Evolutionary conservation across 2,113 vertebrate species (phyloP).

Genomic region (Nestor notabilis): DNA sequence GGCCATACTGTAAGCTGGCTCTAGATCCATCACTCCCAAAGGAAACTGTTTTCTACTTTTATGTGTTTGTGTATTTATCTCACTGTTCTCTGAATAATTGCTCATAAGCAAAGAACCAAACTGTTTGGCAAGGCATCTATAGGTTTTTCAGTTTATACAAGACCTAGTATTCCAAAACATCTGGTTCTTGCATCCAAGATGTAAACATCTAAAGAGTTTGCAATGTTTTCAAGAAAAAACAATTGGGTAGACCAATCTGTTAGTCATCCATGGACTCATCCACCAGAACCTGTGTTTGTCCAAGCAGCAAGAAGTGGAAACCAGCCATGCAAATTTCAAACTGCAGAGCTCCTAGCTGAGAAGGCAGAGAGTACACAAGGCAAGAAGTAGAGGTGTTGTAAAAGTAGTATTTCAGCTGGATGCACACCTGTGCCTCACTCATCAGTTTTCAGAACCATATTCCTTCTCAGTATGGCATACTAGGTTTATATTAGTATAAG

Average conservation of each 20-base stretch:
- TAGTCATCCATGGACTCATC: background rate
- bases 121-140: background rate
- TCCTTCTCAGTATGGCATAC: background rate
- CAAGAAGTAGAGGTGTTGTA: background rate
- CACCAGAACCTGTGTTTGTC: background rate
- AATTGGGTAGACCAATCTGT: background rate
- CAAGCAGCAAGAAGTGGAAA: background rate
- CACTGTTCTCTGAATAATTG: background rate
- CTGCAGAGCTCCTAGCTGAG: background rate
- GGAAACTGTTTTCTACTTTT: background rate
- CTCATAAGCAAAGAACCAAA: background rate
- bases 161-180: slow-evolving; percentile 11
- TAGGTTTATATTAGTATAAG: background rate
- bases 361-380: background rate
- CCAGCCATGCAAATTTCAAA: background rate
- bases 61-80: background rate
- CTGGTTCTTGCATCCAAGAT: background rate
- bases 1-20: background rate
- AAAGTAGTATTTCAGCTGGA: background rate
- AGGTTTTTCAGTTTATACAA: background rate
- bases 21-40: background rate
- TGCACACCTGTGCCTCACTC: background rate
- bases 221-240: background rate
- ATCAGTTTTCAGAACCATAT: background rate
- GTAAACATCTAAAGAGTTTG: background rate